Evolutionary conservation across 2,113 vertebrate species (phyloP).

Genomic region (Steatornis caripensis): DNA sequence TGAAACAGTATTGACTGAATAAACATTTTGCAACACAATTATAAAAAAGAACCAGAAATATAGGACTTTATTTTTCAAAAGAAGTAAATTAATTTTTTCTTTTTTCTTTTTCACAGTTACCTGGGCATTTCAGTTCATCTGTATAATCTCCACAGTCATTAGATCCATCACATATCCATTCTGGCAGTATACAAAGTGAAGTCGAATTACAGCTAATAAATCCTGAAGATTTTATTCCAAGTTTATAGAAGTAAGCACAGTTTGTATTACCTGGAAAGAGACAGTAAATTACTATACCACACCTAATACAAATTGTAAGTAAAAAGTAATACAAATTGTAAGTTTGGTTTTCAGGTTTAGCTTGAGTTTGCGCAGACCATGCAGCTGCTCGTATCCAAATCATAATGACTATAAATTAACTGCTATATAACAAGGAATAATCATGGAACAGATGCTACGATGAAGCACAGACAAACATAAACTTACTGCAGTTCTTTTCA

Average conservation of each 20-base stretch:
- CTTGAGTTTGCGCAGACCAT: neutral
- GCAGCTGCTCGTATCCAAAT: neutral
- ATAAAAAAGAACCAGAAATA: neutral
- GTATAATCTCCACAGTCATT: conserved; percentile 97
- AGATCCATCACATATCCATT: conserved; percentile 95
- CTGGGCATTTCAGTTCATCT: conserved; percentile 94
- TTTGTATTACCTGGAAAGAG: conserved; percentile 84
- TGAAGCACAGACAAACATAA: neutral
- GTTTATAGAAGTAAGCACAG: conserved; percentile 91
- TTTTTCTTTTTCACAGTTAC: conserved; percentile 70
- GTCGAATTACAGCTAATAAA: conserved; percentile 96
- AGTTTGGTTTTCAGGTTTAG: neutral
- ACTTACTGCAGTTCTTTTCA: conserved; percentile 94
- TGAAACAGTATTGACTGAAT: neutral
- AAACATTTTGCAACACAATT: neutral
- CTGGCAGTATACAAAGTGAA: conserved; percentile 91
- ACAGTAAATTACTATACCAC: neutral
- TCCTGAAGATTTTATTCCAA: conserved; percentile 88
- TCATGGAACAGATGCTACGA: neutral
- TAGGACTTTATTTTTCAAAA: neutral
- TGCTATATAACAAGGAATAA: neutral
- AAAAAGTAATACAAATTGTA: too few species aligned
- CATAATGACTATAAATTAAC: neutral
- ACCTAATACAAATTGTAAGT: neutral
- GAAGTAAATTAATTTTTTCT: neutral